Percentiles rank a stretch among this genome's conserved stretches.
phyloP scores from a whole-genome alignment of 2,888 invertebrate species.

The Sinohyriopsis cumingii region DNA sequence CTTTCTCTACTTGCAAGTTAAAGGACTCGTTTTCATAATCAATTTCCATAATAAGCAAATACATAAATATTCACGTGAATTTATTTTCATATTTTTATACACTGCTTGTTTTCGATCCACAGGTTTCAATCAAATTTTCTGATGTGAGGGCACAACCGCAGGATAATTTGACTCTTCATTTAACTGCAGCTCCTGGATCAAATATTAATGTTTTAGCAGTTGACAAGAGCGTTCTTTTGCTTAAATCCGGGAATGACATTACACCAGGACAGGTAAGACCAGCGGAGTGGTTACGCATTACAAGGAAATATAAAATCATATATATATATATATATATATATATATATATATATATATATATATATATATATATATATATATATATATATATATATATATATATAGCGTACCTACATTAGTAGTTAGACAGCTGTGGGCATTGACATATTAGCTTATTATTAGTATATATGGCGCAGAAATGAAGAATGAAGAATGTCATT shows the following conservation, averaged over 20 bases:
- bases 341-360: too few species aligned
- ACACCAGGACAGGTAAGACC: conserved; percentile 72
- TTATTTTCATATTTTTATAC: too few species aligned
- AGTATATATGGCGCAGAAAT: too few species aligned
- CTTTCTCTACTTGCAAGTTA: too few species aligned
- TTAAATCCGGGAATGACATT: conserved; percentile 83
- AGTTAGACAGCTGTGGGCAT: too few species aligned
- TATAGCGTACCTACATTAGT: not conserved
- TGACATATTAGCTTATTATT: too few species aligned
- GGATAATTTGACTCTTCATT: conserved; percentile 81
- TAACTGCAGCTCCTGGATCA: conserved; percentile 89
- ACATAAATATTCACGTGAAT: too few species aligned
- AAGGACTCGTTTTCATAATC: too few species aligned
- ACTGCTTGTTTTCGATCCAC: not conserved
- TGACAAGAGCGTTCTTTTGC: conserved; percentile 85
- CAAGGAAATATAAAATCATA: not conserved
- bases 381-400: not conserved
- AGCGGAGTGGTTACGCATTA: not conserved
- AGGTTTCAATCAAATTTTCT: conserved; percentile 76
- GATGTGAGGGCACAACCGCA: conserved; percentile 82
- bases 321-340: too few species aligned
- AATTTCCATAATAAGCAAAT: too few species aligned
- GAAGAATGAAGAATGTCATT: too few species aligned
- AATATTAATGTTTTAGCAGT: conserved; percentile 90
- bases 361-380: too few species aligned